Percentiles rank a stretch among this genome's conserved stretches.
Evolutionary conservation across 2,888 invertebrate genomes (phyloP).

Genomic region (Caprella mutica): DNA sequence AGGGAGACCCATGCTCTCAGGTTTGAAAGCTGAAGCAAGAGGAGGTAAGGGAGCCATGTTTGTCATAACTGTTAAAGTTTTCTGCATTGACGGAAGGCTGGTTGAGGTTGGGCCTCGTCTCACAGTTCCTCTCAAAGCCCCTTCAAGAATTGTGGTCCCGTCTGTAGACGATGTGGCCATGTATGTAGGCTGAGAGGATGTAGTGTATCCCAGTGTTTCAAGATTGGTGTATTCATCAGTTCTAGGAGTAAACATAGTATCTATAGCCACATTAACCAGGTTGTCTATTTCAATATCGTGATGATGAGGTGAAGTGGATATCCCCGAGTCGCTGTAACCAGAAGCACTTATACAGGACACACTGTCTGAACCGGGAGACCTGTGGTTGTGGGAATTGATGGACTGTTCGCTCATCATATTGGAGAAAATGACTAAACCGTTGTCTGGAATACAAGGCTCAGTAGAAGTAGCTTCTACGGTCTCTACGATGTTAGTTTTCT

Average conservation of each 20-base stretch:
- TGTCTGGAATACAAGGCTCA: conserved; percentile 17
- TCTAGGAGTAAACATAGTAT: conserved; percentile 17
- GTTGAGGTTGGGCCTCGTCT: conserved; percentile 16
- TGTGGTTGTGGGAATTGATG: conserved; percentile 30
- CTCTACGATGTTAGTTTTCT: conserved; percentile 12
- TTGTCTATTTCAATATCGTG: conserved; percentile 30
- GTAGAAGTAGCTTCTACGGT: conserved; percentile 11
- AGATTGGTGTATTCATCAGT: conserved; percentile 1
- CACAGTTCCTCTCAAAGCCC: conserved; percentile 31
- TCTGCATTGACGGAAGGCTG: conserved; percentile 9
- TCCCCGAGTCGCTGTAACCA: conserved; percentile 32
- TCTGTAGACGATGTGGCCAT: conserved; percentile 16
- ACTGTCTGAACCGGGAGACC: conserved; percentile 31
- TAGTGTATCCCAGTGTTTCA: background rate
- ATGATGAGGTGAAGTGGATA: conserved; percentile 29
- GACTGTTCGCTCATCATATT: conserved; percentile 30
- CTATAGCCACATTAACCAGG: conserved; percentile 26
- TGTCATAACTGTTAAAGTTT: conserved; percentile 31
- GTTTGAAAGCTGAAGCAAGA: conserved; percentile 22
- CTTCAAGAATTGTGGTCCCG: conserved; percentile 31
- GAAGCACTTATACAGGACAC: conserved; percentile 32
- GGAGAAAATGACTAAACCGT: conserved; percentile 24
- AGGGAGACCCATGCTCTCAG: conserved; percentile 22
- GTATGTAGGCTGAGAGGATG: conserved; percentile 13
- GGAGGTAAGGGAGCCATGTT: conserved; percentile 28